Base-by-base conservation (phyloP, 2,797 vertebrate species). In the Dendrocincla fuliginosa region DNA sequence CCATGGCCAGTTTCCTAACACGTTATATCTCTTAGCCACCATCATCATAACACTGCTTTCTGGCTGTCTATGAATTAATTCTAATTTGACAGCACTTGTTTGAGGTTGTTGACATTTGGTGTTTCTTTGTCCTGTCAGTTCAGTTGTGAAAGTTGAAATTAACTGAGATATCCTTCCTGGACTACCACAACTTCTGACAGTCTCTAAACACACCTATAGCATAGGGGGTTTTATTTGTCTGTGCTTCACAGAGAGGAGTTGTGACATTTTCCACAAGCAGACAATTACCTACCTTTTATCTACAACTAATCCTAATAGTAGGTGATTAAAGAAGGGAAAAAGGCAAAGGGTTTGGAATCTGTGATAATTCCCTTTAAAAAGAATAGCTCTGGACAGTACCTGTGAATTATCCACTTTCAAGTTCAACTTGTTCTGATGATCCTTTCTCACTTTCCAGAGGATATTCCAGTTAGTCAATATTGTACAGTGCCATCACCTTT, bases 171-270 rank as follows among this genome's bases (percentile, higher is more conserved):
- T n/a, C 33, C 28, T 60, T 77, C 5, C 7, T 23, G 41, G 30
- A 2, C 3, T 42, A 46, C 41, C 22, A 28, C 2, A 3, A 11
- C 10, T 57, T 79, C 47, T 59, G 37, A 39, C 22, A 61, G 14
- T 14, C 16, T 16, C 28, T 53, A 69, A 37, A 52, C 35, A 44
- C 4, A 73, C 23, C 33, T 50, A 13, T 8, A 35, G 16, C 3
- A 2, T 23, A 3, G 6, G 4, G 2, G 4, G 0, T 4, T 15
- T 65, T 52, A 5, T 39, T 71, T 74, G 3, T 63, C 68, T 65
- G 20, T 23, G 8, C n/a, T 89, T 87, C 64, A 41, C 44, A 67
- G 44, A 52, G 17, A 59, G 32, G 11, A 60, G 10, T 13, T 75
- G n/a, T 35, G 28, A 17, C 8, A 64, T 70, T 89, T 90, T 77